phyloP scores from a whole-genome alignment of 2,888 invertebrate genomes.

The Malacosoma neustria region DNA sequence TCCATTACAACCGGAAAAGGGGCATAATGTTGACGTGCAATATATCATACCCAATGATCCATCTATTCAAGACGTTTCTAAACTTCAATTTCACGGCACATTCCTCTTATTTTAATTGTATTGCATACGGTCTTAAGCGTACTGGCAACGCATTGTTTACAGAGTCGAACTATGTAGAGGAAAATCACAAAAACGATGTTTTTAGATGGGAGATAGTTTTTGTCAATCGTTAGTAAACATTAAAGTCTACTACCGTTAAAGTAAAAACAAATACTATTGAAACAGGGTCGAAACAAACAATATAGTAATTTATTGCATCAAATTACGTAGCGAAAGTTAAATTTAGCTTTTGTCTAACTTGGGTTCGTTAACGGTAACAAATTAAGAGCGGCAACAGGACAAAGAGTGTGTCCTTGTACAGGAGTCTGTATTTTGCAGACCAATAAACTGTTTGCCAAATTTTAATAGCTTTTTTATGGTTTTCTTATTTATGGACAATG shows the following conservation, averaged over 20 bases:
- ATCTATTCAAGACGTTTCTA: slow-evolving; percentile 46
- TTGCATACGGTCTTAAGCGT: slow-evolving; percentile 30
- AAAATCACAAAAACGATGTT: slow-evolving; percentile 42
- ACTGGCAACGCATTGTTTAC: slow-evolving; percentile 35
- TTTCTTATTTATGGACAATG: slow-evolving; percentile 22
- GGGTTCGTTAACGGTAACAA: slow-evolving; percentile 54
- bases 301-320: slow-evolving; percentile 53
- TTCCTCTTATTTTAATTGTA: slow-evolving; percentile 49
- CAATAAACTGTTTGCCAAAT: slow-evolving; percentile 56
- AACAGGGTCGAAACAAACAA: slow-evolving; percentile 39
- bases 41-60: slow-evolving; percentile 61
- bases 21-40: slow-evolving; percentile 61
- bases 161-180: slow-evolving; percentile 31
- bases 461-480: slow-evolving; percentile 34
- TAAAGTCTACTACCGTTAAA: slow-evolving; percentile 58
- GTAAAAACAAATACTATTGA: slow-evolving; percentile 50
- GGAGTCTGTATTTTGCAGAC: slow-evolving; percentile 47
- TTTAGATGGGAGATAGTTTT: slow-evolving; percentile 52
- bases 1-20: slow-evolving; percentile 33
- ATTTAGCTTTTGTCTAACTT: slow-evolving; percentile 35
- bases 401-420: slow-evolving; percentile 45
- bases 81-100: slow-evolving; percentile 54
- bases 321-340: slow-evolving; percentile 67
- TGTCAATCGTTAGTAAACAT: slow-evolving; percentile 49
- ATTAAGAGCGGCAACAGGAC: slow-evolving; percentile 33